Base-by-base conservation (phyloP, 2,888 invertebrate genomes). In the Prenolepis imparis region DNA sequence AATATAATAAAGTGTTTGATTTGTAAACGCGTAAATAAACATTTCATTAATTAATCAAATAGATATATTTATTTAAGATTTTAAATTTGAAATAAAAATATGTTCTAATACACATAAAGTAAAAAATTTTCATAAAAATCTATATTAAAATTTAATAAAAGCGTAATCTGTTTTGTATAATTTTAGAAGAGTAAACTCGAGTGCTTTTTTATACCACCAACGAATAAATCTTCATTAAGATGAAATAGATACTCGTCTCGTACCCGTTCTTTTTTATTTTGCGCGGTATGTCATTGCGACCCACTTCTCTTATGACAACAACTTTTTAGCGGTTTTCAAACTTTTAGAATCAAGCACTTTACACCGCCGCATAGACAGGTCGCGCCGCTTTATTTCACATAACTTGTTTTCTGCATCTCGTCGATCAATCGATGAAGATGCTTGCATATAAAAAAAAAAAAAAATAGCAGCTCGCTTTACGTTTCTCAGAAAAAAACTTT, bases 181-280 rank as follows among this genome's bases (percentile, higher is more conserved):
- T 59, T 72, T 36, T 4, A 18, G 11, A 68, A 4, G 3, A 61
- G 24, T 61, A 24, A 9, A 44, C 70, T 55, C 57, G 3, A 18
- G 8, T 5, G 24, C 8, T 12, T 24, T 68, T 78, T 39, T 18
- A 55, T 24, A 28, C 18, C n/a, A 12, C 44, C 12, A 24, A 32
- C 72, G 8, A 80, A 24, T 80, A 61, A 80, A 80, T 80, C 72
- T 80, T 80, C 78, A 80, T 80, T 80, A 80, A 72, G 9, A 78
- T 48, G 72, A 80, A 72, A 72, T 80, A 72, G 59, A 80, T 36
- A 80, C 44, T 59, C 36, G 24, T 55, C 15, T 8, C 70, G 18
- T 72, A 61, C 12, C 24, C 21, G 18, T 32, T 70, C 41, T 78
- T 32, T 44, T 64, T 66, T 75, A 74, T 64, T 82, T 66, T 32